These are phyloP conservation scores for Carassius gibelio DNA, from an alignment of 2,113 vertebrate genomes.

Conservation along the genomic window DNA sequence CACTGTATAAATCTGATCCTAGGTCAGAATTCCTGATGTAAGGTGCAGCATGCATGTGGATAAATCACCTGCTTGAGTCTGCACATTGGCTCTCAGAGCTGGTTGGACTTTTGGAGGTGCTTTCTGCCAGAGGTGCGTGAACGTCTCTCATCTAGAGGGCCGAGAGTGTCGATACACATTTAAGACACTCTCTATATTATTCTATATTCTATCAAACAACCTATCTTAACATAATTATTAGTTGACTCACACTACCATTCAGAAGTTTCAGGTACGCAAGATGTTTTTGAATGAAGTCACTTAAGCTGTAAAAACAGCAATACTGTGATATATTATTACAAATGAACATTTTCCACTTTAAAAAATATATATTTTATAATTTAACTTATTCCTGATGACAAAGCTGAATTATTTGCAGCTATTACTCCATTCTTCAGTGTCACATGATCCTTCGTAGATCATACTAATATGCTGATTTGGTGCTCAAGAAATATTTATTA, in stretches of 20 bases:
- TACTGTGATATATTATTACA: not conserved
- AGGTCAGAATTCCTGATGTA: slow-evolving; percentile 44
- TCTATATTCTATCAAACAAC: not conserved
- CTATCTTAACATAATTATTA: not conserved
- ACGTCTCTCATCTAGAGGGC: slow-evolving; percentile 77
- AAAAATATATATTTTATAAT: not conserved
- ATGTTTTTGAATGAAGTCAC: not conserved
- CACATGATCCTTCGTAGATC: not conserved
- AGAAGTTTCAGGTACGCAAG: not conserved
- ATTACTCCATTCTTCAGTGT: not conserved
- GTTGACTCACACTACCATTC: not conserved
- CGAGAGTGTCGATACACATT: slow-evolving; percentile 72
- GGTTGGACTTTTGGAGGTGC: slow-evolving; percentile 71
- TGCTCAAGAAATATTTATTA: not conserved
- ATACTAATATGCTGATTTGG: not conserved
- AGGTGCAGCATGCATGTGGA: slow-evolving; percentile 59
- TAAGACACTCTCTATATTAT: slow-evolving; percentile 55
- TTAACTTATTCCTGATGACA: not conserved
- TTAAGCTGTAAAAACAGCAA: not conserved
- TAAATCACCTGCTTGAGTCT: slow-evolving; percentile 72
- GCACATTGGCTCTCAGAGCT: slow-evolving; percentile 75
- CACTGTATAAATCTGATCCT: slow-evolving; percentile 24
- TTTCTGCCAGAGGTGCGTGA: slow-evolving; percentile 64
- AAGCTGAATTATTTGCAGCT: not conserved
- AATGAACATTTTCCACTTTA: not conserved